These are phyloP conservation scores for Pygoscelis adeliae DNA, from an alignment of 2,113 vertebrate species.

Conservation along the genomic window DNA sequence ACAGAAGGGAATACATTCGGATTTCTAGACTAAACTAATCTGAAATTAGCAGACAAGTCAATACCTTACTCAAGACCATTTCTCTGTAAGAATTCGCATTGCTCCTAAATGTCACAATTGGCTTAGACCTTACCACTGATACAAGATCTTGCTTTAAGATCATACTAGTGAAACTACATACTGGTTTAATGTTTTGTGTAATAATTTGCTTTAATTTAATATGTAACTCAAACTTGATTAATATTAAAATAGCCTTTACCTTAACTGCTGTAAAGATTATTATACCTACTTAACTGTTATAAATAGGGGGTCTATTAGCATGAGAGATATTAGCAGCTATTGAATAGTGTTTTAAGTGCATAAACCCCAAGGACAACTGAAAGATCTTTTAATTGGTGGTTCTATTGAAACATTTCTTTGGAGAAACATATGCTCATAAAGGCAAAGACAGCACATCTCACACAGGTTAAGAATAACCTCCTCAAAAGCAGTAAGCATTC, in stretches of 20 bases:
- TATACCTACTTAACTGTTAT: not conserved
- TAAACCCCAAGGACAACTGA: not conserved
- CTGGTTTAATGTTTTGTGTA: not conserved
- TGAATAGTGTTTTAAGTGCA: not conserved
- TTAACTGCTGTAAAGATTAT: not conserved
- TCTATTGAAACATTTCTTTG: not conserved
- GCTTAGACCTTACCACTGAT: not conserved
- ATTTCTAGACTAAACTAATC: not conserved
- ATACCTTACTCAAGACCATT: not conserved
- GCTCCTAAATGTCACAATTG: not conserved
- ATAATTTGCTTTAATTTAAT: not conserved
- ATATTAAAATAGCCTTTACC: not conserved
- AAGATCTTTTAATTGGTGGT: not conserved
- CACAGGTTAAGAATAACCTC: not conserved
- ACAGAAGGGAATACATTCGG: not conserved
- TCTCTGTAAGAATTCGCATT: not conserved
- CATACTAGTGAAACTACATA: not conserved
- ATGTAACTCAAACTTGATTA: not conserved
- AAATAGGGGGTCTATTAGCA: not conserved
- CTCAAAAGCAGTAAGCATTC: not conserved
- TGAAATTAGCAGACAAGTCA: not conserved
- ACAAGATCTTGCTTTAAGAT: not conserved
- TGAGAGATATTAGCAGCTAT: not conserved
- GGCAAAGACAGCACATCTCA: not conserved
- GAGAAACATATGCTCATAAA: not conserved